Conservation (phyloP, 1,140 invertebrate genomes). For the Chrysoperla carnea region DNA sequence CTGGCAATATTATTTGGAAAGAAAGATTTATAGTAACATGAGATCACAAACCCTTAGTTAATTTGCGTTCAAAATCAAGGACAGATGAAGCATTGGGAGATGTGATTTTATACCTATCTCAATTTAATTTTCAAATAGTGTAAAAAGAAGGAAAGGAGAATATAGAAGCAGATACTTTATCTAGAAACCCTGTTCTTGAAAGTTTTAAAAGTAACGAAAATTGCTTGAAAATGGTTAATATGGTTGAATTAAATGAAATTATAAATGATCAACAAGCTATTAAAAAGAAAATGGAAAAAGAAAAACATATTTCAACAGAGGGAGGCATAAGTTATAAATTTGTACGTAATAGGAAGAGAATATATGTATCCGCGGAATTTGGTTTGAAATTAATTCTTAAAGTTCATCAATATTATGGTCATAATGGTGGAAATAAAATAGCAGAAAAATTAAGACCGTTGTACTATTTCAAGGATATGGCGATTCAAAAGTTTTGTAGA, state of each 20-base stretch:
- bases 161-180: constrained; percentile 9
- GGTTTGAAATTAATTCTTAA: constrained; percentile 6
- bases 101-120: constrained; percentile 9
- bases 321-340: neutral
- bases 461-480: constrained; percentile 11
- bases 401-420: constrained; percentile 10
- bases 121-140: constrained; percentile 9
- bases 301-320: constrained; percentile 6
- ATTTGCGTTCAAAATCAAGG: constrained; percentile 11
- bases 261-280: constrained; percentile 8
- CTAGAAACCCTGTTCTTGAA: constrained; percentile 9
- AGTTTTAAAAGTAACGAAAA: constrained; percentile 1
- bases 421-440: constrained; percentile 11
- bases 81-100: constrained; percentile 12
- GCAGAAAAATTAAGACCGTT: constrained; percentile 10
- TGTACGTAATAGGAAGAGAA: constrained; percentile 4
- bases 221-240: constrained; percentile 8
- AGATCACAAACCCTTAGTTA: constrained; percentile 11
- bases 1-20: constrained; percentile 7
- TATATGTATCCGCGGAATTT: neutral
- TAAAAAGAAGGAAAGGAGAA: constrained; percentile 9
- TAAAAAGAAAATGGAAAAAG: constrained; percentile 8
- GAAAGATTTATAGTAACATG: constrained; percentile 7
- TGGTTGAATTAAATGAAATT: constrained; percentile 7
- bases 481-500: constrained; percentile 11